Evolutionary conservation across 2,888 invertebrate species (phyloP).

Genomic region (Sepioteuthis lessoniana): DNA sequence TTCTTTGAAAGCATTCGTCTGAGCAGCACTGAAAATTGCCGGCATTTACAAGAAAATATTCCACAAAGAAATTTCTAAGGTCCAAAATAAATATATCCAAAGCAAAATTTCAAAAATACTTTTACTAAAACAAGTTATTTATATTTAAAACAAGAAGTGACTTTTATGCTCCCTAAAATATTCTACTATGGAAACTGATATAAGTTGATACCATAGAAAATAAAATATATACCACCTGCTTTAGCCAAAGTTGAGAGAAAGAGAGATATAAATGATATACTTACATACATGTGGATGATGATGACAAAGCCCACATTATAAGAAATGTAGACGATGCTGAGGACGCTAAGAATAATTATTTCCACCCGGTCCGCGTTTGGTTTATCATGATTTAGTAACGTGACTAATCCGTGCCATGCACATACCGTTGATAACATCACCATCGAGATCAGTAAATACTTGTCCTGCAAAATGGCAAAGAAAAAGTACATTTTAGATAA

Average conservation of each 20-base stretch:
- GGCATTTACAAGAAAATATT: no score
- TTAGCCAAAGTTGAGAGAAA: background rate
- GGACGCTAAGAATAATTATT: conserved; percentile 69
- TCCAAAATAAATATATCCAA: no score
- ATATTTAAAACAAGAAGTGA: no score
- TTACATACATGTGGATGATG: conserved; percentile 73
- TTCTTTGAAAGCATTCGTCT: no score
- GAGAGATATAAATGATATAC: conserved; percentile 54
- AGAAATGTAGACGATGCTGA: conserved; percentile 70
- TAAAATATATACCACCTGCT: no score
- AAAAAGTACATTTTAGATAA: background rate
- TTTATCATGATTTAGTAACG: conserved; percentile 59
- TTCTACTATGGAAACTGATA: no score
- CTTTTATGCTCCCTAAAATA: no score
- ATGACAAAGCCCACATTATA: conserved; percentile 73
- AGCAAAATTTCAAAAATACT: no score
- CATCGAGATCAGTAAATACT: conserved; percentile 73
- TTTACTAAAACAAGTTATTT: no score
- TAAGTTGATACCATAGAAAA: no score
- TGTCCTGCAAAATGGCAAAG: conserved; percentile 65
- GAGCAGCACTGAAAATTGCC: no score
- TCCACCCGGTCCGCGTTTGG: conserved; percentile 65
- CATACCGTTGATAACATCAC: conserved; percentile 71
- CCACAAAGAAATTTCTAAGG: no score
- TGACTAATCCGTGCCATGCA: conserved; percentile 73